phyloP scores from a whole-genome alignment of 2,888 invertebrate genomes.

The Polia nebulosa region DNA sequence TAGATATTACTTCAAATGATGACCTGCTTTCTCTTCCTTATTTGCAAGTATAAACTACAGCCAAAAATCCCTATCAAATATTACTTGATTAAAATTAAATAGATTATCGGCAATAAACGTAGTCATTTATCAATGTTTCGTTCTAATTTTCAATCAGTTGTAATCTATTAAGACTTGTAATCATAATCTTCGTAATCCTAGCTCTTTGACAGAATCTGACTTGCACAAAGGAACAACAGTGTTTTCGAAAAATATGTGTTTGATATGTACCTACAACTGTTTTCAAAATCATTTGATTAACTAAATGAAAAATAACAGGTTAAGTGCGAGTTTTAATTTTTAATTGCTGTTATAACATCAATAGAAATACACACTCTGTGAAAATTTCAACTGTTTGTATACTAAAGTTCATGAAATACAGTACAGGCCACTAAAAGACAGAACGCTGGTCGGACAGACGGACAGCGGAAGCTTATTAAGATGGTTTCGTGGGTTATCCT shows the following conservation, averaged over 20 bases:
- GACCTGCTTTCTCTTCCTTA: not conserved
- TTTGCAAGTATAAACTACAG: not conserved
- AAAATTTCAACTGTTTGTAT: too few species aligned
- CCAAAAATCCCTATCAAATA: not conserved
- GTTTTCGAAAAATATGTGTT: not conserved
- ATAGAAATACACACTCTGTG: too few species aligned
- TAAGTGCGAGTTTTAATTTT: too few species aligned
- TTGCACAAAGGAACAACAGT: not conserved
- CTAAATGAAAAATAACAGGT: not conserved
- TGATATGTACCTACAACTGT: not conserved
- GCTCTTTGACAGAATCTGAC: not conserved
- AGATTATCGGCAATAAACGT: not conserved
- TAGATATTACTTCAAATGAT: too few species aligned
- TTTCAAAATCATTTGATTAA: not conserved
- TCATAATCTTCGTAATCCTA: slow-evolving; percentile 18
- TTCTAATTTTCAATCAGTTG: not conserved
- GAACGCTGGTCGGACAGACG: too few species aligned
- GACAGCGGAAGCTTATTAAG: too few species aligned
- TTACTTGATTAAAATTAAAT: slow-evolving; percentile 3
- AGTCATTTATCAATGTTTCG: slow-evolving; percentile 14
- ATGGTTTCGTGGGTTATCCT: too few species aligned
- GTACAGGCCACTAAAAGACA: too few species aligned
- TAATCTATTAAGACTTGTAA: slow-evolving; percentile 1
- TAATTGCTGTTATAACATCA: too few species aligned
- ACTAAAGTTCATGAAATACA: too few species aligned